Evolutionary conservation across 2,888 invertebrate genomes (phyloP).

Genomic region (Lumbricus terrestris): DNA sequence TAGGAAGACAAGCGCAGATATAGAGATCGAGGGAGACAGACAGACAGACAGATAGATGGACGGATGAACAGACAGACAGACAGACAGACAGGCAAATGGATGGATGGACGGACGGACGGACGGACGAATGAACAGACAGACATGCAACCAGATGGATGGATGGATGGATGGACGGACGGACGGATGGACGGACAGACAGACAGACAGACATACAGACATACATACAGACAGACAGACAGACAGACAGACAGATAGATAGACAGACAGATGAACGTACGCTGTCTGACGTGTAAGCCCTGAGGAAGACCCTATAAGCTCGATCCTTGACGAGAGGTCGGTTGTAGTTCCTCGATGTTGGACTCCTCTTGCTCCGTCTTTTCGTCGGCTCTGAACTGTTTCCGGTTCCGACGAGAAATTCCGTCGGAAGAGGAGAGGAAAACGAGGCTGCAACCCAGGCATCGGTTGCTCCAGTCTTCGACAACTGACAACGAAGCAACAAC

Average conservation of each 20-base stretch:
- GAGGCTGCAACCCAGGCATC: constrained; percentile 83
- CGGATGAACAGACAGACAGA: too few relatives aligned
- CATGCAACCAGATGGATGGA: too few relatives aligned
- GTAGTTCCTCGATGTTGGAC: constrained; percentile 74
- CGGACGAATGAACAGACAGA: too few relatives aligned
- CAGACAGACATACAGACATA: too few relatives aligned
- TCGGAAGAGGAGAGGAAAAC: constrained; percentile 76
- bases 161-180: too few relatives aligned
- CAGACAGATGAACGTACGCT: constrained; percentile 63
- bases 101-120: too few relatives aligned
- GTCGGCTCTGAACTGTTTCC: neutral
- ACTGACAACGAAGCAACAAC: neutral
- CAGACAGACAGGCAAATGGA: too few relatives aligned
- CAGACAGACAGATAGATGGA: neutral
- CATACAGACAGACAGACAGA: neutral
- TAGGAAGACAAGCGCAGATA: neutral
- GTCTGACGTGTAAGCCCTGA: constrained; percentile 86
- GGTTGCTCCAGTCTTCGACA: neutral
- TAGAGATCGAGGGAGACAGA: neutral
- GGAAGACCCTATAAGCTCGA: constrained; percentile 84
- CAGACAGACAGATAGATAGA: neutral
- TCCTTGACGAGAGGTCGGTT: constrained; percentile 81
- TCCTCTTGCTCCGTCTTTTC: constrained; percentile 71
- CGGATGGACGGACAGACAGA: too few relatives aligned
- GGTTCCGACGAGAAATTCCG: constrained; percentile 76